Base-by-base conservation (phyloP, 1,140 invertebrate species). In the Drosophila kanapiae region DNA sequence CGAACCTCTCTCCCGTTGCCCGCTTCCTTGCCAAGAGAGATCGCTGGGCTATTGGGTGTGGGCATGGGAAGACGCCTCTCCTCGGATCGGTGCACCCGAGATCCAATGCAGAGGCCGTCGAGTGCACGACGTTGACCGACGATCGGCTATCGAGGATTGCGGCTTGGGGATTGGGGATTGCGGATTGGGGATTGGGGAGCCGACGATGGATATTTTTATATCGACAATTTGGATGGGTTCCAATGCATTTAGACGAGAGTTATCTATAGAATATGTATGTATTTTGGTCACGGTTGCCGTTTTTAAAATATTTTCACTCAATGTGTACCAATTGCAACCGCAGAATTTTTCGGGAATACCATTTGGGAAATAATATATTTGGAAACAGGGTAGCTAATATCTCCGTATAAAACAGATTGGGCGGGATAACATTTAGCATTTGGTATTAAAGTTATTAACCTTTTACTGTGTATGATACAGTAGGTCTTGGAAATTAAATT, bases 131-230 rank as follows among this genome's bases (percentile, higher is more conserved):
- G 78, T 62, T 75, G 76, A 79, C 76, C 80, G 72, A 71, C 68
- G 62, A 79, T 60, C 56, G 58, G 74, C 43, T 31, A 58, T 54
- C 43, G 53, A 72, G 54, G 54, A 70, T 70, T 45, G 49, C 31
- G 63, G 33, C 29, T 59, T 49, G 37, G 40, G 60, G 65, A 58
- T 48, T 37, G 40, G 54, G 42, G 53, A 37, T n/a, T 48, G 45
- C n/a, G n/a, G n/a, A n/a, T 35, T 59, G 56, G 27, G 56, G 35
- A 38, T n/a, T 43, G 62, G 45, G 47, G 38, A 53, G 57, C 79
- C 71, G 86, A 84, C 78, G 84, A 90, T 88, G 74, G 81, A 84
- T 91, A 91, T 91, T 91, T 91, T 80, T 91, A 91, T 91, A 88
- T 84, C 81, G 71, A 77, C 84, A 82, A 91, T 91, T 91, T 91